Evolutionary conservation across 92 coral and sea anemone species (phyloP).

Genomic region (Heteractis magnifica): DNA sequence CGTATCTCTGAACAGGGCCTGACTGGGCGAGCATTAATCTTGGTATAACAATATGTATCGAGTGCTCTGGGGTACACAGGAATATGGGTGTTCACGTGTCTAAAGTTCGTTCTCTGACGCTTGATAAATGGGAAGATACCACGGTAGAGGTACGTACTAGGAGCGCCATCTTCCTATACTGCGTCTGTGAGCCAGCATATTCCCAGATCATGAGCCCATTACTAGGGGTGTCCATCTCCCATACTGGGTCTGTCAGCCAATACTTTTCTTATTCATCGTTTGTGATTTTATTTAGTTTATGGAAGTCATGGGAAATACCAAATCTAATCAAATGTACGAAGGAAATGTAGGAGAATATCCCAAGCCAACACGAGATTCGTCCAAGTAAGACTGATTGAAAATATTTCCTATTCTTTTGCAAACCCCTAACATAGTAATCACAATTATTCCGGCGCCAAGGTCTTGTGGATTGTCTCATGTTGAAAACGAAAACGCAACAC

Average conservation of each 20-base stretch:
- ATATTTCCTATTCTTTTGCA: background rate
- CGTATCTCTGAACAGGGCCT: conserved; percentile 61
- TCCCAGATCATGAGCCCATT: background rate
- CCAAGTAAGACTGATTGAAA: conserved; percentile 74
- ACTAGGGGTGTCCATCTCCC: background rate
- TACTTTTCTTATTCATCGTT: background rate
- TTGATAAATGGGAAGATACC: conserved; percentile 96
- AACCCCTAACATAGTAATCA: background rate
- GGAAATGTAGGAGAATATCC: conserved; percentile 64
- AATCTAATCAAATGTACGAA: conserved; percentile 80
- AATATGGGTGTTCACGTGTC: conserved; percentile 97
- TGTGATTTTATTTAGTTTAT: conserved; percentile 65
- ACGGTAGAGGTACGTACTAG: conserved; percentile 73
- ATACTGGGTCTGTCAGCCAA: background rate
- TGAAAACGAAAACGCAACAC: too few species aligned
- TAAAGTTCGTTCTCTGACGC: conserved; percentile 89
- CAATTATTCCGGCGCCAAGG: too few species aligned
- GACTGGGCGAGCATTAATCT: conserved; percentile 99
- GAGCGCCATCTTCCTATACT: background rate
- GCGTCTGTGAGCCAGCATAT: background rate
- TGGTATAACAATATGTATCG: conserved; percentile 89
- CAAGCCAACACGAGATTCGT: conserved; percentile 83
- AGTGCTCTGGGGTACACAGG: conserved; percentile 99
- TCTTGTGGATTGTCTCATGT: too few species aligned
- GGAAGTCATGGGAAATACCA: conserved; percentile 89